Percentiles rank a stretch among this genome's conserved stretches.
Evolutionary conservation across 2,888 invertebrate species (phyloP).

Genomic region (Xylocampa areola): DNA sequence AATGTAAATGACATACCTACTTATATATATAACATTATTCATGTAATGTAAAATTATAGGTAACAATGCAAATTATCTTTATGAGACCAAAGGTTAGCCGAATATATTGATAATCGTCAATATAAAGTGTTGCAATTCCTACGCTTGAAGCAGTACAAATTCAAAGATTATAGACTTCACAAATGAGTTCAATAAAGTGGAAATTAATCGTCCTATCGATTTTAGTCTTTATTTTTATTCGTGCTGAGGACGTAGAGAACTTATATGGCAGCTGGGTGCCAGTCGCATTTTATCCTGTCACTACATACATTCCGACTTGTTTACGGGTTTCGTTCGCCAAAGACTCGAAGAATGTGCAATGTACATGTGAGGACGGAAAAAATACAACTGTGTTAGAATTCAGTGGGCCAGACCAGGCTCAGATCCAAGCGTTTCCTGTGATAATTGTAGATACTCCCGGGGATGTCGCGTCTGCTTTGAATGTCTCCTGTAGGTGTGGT

Average conservation of each 20-base stretch:
- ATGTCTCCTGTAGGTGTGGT: slow-evolving; percentile 26
- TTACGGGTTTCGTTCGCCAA: slow-evolving; percentile 6
- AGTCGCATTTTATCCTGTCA: slow-evolving; percentile 32
- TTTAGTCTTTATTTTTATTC: slow-evolving; percentile 1
- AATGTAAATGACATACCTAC: slow-evolving; percentile 1
- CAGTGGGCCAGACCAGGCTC: neutral
- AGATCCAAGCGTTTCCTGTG: slow-evolving; percentile 13
- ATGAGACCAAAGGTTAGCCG: slow-evolving; percentile 24
- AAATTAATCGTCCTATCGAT: slow-evolving; percentile 5
- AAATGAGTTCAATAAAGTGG: slow-evolving; percentile 15
- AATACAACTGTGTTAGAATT: slow-evolving; percentile 9
- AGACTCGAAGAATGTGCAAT: slow-evolving; percentile 9
- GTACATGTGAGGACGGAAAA: slow-evolving; percentile 15
- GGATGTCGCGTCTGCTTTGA: slow-evolving; percentile 9
- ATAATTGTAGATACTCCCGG: neutral
- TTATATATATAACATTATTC: too few relatives aligned
- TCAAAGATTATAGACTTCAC: slow-evolving; percentile 1
- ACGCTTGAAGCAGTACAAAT: neutral
- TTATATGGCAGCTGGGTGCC: slow-evolving; percentile 23
- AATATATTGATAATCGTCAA: slow-evolving; percentile 16
- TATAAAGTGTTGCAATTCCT: slow-evolving; percentile 10
- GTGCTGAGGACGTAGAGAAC: slow-evolving; percentile 11
- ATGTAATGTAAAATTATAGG: slow-evolving; percentile 1
- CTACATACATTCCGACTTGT: slow-evolving; percentile 17
- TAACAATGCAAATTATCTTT: slow-evolving; percentile 12